Evolutionary conservation across 1,140 invertebrate species (phyloP).

Genomic region (Hycleus cichorii): DNA sequence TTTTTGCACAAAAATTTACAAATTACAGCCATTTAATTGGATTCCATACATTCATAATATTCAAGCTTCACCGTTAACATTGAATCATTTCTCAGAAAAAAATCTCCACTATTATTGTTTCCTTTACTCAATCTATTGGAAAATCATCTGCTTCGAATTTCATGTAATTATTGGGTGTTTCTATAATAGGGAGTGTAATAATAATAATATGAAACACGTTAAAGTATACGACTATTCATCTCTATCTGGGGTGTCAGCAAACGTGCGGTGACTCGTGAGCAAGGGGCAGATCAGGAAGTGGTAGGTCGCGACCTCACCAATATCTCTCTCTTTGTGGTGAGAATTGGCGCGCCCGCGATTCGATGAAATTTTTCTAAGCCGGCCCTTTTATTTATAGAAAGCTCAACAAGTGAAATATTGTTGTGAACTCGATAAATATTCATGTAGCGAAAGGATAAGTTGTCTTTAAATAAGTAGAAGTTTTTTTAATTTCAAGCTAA

Average conservation of each 20-base stretch:
- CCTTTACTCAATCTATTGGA: background rate
- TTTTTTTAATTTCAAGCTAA: background rate
- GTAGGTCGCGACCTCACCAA: slow-evolving; percentile 15
- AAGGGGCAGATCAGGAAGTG: slow-evolving; percentile 16
- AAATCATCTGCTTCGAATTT: background rate
- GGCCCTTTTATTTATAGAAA: slow-evolving; percentile 6
- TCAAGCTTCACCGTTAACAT: background rate
- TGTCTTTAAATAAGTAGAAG: no score
- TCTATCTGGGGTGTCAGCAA: slow-evolving; percentile 2
- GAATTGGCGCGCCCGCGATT: slow-evolving; percentile 6
- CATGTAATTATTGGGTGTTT: slow-evolving; percentile 8
- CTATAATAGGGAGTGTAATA: background rate
- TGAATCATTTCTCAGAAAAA: background rate
- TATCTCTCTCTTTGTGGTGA: background rate
- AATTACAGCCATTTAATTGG: slow-evolving; percentile 4
- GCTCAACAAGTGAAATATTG: background rate
- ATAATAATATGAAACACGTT: background rate
- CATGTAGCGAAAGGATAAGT: slow-evolving; percentile 4
- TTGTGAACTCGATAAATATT: slow-evolving; percentile 4
- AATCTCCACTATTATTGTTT: background rate
- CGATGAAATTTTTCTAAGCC: slow-evolving; percentile 1
- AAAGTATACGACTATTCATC: no score
- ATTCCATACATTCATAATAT: slow-evolving; percentile 3
- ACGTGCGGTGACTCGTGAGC: slow-evolving; percentile 7
- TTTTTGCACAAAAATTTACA: slow-evolving; percentile 4